A percentile compares a stretch with the other conserved stretches of the same genome.
Evolutionary conservation across 2,888 invertebrate genomes (phyloP).

Genomic region (Petrolisthes manimaculis): DNA sequence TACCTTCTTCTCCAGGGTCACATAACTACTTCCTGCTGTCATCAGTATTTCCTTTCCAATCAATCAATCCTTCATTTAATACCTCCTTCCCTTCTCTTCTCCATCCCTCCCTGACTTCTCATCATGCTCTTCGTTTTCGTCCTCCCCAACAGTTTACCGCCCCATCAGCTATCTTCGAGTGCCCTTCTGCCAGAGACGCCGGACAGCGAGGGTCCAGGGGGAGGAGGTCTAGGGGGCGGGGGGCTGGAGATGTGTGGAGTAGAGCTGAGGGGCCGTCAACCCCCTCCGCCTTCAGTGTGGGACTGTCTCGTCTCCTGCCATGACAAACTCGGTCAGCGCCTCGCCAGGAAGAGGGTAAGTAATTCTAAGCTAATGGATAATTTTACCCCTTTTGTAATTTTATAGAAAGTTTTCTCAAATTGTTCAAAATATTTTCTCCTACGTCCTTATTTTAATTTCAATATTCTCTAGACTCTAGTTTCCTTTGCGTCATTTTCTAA

Average conservation of each 20-base stretch:
- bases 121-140: background rate
- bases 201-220: conserved; percentile 70
- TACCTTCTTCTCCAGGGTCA: no score
- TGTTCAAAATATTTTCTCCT: no score
- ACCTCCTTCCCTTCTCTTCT: background rate
- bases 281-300: conserved; percentile 70
- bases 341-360: conserved; percentile 83
- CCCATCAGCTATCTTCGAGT: conserved; percentile 87
- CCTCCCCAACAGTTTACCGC: conserved; percentile 78
- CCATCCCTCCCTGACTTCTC: background rate
- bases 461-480: no score
- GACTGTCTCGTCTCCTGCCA: conserved; percentile 85
- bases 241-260: conserved; percentile 35
- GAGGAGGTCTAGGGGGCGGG: background rate
- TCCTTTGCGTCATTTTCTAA: no score
- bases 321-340: conserved; percentile 81
- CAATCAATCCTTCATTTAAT: no score
- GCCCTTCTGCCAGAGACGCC: conserved; percentile 86
- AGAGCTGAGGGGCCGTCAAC: conserved; percentile 48
- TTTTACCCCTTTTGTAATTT: no score
- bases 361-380: no score
- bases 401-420: no score
- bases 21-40: background rate
- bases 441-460: no score
- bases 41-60: no score